Base-by-base conservation (phyloP, 2,797 vertebrate genomes). In the Lemur catta region DNA sequence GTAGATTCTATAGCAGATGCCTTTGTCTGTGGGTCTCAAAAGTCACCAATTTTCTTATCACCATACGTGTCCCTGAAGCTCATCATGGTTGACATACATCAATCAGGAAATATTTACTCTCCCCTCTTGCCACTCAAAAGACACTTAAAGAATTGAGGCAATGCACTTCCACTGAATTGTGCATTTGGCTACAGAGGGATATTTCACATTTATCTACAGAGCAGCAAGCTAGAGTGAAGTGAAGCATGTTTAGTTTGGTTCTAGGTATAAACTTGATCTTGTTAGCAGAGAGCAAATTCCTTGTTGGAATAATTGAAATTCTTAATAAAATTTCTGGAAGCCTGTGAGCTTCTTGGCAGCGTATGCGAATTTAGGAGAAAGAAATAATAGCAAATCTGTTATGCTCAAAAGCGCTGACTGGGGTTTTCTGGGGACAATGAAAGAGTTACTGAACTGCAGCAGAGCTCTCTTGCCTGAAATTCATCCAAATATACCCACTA, bases 241-340 rank as follows among this genome's bases (percentile, higher is more conserved):
- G 30, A 72, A 28, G 33, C 65, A 71, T 65, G 67, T 18, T 89
- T 96, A 89, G 61, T 28, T 91, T 97, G 87, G 61, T 92, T 96
- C 50, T 50, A 92, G 43, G 89, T 95, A 81, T 48, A 65, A 0
- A 43, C 67, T 93, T 85, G 61, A 82, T 92, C 30, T 67, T 76
- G 59, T 96, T 86, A 91, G 55, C n/a, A 71, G 86, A 93, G 89
- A 92, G 71, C 95, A 94, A 97, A 92, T 93, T 95, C 74, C 80
- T 94, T 95, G 86, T 35, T 87, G 59, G 78, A 95, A 81, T 97
- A 94, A 65, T 41, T 92, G 35, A 79, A 96, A 95, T 93, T 95
- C 86, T 96, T 96, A 96, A 96, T 94, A 96, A 96, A 94, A 92
- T 94, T 93, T 74, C 71, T 86, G 76, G 91, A 97, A 95, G 50